Percentiles rank a stretch among this genome's conserved stretches.
Evolutionary conservation across 2,113 vertebrate genomes (phyloP).

Genomic region (Vombatus ursinus): DNA sequence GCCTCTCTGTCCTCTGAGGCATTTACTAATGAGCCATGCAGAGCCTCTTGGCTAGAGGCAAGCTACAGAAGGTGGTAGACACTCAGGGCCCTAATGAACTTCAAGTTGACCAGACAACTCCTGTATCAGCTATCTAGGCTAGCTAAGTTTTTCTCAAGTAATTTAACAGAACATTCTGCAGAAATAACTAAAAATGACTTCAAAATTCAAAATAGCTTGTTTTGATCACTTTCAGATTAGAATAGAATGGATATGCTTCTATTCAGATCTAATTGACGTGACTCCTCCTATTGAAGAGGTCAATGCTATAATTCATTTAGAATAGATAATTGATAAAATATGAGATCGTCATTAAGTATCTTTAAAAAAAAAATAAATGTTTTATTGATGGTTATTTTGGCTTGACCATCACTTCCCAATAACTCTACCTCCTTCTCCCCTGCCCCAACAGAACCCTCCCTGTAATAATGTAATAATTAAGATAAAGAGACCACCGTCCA

Average conservation of each 20-base stretch:
- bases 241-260: neutral
- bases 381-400: neutral
- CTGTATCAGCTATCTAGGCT: neutral
- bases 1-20: neutral
- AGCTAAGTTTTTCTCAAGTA: neutral
- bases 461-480: neutral
- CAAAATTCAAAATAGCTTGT: neutral
- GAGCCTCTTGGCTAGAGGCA: neutral
- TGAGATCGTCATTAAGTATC: neutral
- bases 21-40: neutral
- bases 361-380: neutral
- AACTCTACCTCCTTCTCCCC: no score
- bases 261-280: neutral
- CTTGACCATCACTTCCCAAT: neutral
- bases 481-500: neutral
- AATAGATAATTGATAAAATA: neutral
- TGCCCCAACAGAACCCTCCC: neutral
- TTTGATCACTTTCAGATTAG: neutral
- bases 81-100: neutral
- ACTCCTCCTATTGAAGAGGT: neutral
- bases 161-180: neutral
- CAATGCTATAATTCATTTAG: neutral
- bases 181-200: neutral
- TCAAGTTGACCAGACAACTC: neutral
- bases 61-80: neutral